Base-by-base conservation (phyloP, 2,797 vertebrate species). In the Capromys pilorides region DNA sequence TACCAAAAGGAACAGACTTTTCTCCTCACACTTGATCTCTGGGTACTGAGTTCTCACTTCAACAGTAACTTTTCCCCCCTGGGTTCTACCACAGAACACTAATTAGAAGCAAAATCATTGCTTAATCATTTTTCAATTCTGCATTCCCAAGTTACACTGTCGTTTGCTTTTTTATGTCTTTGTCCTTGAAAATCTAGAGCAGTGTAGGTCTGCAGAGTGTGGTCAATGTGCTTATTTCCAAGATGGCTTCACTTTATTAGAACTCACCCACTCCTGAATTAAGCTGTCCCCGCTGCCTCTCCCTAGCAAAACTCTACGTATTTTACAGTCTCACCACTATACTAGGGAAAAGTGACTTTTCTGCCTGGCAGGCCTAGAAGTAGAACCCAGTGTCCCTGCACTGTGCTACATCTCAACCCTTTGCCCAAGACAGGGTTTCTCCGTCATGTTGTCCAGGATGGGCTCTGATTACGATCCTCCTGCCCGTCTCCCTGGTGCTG, bases 121-220 rank as follows among this genome's bases (percentile, higher is more conserved):
- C 88, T 88, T 94, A 86, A 91, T 78, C 14, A 4, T 31, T 69
- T 84, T 92, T 71, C 95, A 85, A 96, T 83, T 91, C 45, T 73
- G 78, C 33, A 81, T 77, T 96, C 73, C 93, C 96, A n/a, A 92
- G 78, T 88, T 94, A 78, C 95, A 95, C 83, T 59, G n/a, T 96
- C 91, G 94, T 54, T 92, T 94, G 93, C 86, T 19, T 96, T 78
- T 54, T 54, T 64, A 49, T 79, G 91, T 96, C 92, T 49, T 79
- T 62, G 93, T 79, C 92, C 92, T 96, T 95, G 90, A 75, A 77
- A 80, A 95, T 94, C 79, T 75, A 88, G 96, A 91, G 64, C 85
- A 96, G 78, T 75, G 78, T 79, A 82, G 89, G 77, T 90, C 77
- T 96, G 61, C 41, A 89, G 24, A 86, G 49, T 8, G 49, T 73